A percentile compares a stretch with the other conserved stretches of the same genome.
These are phyloP conservation scores for Drosophila algonquin DNA, from an alignment of 2,888 invertebrate genomes.

Conservation along the genomic window DNA sequence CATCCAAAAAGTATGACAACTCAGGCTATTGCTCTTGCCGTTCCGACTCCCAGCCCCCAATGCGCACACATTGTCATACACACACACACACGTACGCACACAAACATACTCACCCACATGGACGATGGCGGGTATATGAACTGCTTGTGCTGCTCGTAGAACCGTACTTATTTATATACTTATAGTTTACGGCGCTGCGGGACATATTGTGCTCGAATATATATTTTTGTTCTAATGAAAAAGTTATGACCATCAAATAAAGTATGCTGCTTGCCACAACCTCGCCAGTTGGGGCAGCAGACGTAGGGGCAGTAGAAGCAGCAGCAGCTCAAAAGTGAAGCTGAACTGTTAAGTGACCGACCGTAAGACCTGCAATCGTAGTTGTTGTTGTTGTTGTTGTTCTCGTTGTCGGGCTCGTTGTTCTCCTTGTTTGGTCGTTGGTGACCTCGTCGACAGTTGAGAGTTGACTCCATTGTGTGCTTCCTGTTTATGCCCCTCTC, in stretches of 20 bases:
- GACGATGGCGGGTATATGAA: conserved; percentile 57
- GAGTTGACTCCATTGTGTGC: conserved; percentile 76
- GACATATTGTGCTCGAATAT: conserved; percentile 76
- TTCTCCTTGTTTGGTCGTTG: conserved; percentile 41
- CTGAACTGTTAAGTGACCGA: conserved; percentile 74
- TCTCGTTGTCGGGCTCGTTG: conserved; percentile 27
- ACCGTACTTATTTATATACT: conserved; percentile 75
- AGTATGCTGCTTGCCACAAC: conserved; percentile 73
- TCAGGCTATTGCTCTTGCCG: conserved; percentile 70
- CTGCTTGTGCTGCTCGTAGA: conserved; percentile 52
- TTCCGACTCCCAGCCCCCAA: conserved; percentile 16
- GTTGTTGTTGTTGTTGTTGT: conserved; percentile 38
- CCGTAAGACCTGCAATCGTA: conserved; percentile 73
- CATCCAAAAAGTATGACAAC: conserved; percentile 79
- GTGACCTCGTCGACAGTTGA: conserved; percentile 73
- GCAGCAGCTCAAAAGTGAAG: conserved; percentile 68
- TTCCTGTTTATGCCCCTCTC: conserved; percentile 71
- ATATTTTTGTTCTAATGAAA: conserved; percentile 80
- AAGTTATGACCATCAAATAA: conserved; percentile 79
- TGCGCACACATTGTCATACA: conserved; percentile 25
- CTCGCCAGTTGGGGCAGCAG: conserved; percentile 21
- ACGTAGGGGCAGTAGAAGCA: conserved; percentile 28
- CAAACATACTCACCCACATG: conserved; percentile 36
- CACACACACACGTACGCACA: conserved; percentile 18
- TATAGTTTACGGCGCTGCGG: conserved; percentile 79